Evolutionary conservation across 2,797 vertebrate genomes (phyloP), one percentile per base, ranked within the genome.

Genomic region (Merluccius polli): DNA sequence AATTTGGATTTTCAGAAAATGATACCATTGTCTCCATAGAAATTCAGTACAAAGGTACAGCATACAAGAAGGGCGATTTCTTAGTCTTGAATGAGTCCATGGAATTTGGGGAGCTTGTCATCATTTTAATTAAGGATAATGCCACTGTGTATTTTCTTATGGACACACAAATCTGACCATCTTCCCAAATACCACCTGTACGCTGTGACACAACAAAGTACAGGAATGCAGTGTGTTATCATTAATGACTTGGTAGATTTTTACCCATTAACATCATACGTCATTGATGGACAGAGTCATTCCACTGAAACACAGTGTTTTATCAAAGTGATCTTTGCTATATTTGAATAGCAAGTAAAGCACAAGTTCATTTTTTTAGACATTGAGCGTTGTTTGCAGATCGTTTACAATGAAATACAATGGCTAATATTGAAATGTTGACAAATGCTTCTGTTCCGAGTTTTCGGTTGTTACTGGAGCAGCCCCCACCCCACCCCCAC

Each of bases 1-100:
- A 78, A 33, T 87, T 87, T 79, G 38, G 36, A 69, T 88, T 87
- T 76, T 75, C 76, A 75, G 77, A 84, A 79, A 81, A 2, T 0
- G 68, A 80, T 31, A 85, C 80, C 3, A 83, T 3, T 68, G 77
- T 84, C 15, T 82, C 71, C 68, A 81, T 75, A 76, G 73, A 81
- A 16, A 80, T 83, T 18, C 31, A 52, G 67, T 86, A 79, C 68
- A 85, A 87, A 68, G 85, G 80, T 15, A 87, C 77, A 35, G 41
- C 67, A 41, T 84, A 85, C 74, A 73, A 81, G 75, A 86, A 87
- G 67, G 80, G 38, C 5, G 4, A 41, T 7, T 41, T 41, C 11
- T 10, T 41, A 6, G 38, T 41, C 4, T 41, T 1, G 1, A 41
- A 41, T 41, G 38, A 41, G 38, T 41, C 6, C 11, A 41, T 41